A percentile compares a stretch with the other conserved stretches of the same genome.
Conservation (phyloP, 2,113 vertebrate genomes). For the Hydrochoerus hydrochaeris region DNA sequence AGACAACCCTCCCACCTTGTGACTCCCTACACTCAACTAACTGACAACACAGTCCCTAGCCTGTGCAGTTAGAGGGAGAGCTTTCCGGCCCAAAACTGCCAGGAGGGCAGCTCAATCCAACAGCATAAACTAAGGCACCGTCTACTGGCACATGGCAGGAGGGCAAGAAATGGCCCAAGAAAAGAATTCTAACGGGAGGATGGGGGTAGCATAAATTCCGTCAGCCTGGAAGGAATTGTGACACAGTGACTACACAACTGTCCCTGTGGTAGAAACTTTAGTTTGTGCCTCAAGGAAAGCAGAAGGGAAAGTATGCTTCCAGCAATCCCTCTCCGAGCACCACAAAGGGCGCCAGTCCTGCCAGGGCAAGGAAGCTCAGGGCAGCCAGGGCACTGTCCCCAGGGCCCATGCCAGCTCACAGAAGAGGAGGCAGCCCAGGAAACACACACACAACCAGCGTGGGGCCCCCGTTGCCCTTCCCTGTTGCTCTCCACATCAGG, state of each 20-base stretch:
- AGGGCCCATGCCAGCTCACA: accelerated
- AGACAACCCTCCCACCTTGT: neutral
- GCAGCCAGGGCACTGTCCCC: neutral
- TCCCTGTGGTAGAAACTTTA: slow-evolving; percentile 26
- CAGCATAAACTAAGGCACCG: neutral
- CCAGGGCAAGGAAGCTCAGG: no score
- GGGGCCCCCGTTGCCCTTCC: neutral
- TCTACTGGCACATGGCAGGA: neutral
- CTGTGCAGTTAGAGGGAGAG: neutral
- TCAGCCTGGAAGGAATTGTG: neutral
- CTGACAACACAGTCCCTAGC: neutral
- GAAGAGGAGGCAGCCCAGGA: neutral
- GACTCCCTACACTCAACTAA: neutral
- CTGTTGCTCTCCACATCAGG: neutral
- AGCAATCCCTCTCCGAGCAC: neutral
- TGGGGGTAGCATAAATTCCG: neutral
- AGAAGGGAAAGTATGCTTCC: neutral
- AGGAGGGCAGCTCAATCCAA: slow-evolving; percentile 44
- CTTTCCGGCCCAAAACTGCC: neutral
- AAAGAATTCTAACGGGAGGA: neutral
- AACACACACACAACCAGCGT: neutral
- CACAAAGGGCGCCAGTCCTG: neutral
- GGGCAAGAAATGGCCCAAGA: neutral
- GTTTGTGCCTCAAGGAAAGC: slow-evolving; percentile 27
- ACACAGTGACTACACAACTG: neutral